Percentiles rank a stretch among this genome's conserved stretches.
Evolutionary conservation across 2,797 vertebrate species (phyloP).

Genomic region (Halcyon leucocephala): DNA sequence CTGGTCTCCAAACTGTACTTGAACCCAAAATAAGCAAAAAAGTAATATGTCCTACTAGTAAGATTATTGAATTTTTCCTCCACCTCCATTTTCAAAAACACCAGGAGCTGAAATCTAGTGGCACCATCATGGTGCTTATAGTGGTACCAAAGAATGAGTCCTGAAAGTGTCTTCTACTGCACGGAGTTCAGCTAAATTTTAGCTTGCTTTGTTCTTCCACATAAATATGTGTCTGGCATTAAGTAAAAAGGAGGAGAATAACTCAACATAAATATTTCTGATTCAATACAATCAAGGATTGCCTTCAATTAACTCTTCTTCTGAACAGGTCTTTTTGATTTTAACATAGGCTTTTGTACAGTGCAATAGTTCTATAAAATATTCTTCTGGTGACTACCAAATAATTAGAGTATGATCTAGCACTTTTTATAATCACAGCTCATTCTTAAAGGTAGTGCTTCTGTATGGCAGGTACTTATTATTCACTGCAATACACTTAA

Average conservation of each 20-base stretch:
- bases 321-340: not conserved
- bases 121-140: accelerated
- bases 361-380: not conserved
- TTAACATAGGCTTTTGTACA: not conserved
- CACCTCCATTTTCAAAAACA: not conserved
- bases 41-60: not conserved
- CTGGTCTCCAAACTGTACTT: not conserved
- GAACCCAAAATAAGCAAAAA: not conserved
- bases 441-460: not conserved
- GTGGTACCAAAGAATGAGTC: not conserved
- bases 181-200: not conserved
- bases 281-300: not conserved
- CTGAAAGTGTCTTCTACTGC: not conserved
- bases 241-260: not conserved
- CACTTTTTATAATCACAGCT: not conserved
- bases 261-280: not conserved
- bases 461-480: not conserved
- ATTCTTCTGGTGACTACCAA: not conserved
- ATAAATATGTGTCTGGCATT: not conserved
- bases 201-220: not conserved
- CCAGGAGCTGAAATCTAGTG: not conserved
- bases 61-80: not conserved
- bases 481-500: not conserved
- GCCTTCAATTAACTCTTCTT: not conserved
- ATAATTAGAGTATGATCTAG: not conserved